phyloP scores from a whole-genome alignment of 1,140 invertebrate genomes.

The Drosophila athabasca region DNA sequence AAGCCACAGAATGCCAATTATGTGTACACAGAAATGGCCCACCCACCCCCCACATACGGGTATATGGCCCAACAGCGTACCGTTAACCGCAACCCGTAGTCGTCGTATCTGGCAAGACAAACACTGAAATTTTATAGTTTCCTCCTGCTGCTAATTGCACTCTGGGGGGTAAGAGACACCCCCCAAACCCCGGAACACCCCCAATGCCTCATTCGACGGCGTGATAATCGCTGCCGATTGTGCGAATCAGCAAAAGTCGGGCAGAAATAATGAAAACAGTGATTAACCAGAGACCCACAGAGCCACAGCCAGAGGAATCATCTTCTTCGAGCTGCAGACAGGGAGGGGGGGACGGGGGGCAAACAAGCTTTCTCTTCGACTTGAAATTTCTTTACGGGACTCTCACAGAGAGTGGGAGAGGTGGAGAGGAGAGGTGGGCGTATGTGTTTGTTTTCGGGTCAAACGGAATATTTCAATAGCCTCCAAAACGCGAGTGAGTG shows the following conservation, averaged over 20 bases:
- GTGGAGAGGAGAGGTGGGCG: no score
- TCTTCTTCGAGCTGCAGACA: conserved; percentile 3
- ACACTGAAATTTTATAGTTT: conserved; percentile 81
- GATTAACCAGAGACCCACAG: conserved; percentile 52
- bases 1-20: conserved; percentile 72
- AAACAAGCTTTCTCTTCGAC: conserved; percentile 2
- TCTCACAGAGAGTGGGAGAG: not conserved
- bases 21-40: conserved; percentile 56
- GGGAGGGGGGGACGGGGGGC: not conserved
- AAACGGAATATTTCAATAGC: conserved; percentile 76
- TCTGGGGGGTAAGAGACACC: conserved; percentile 57
- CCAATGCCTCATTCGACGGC: not conserved
- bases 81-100: conserved; percentile 13
- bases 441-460: conserved; percentile 54
- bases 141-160: conserved; percentile 67
- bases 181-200: no score
- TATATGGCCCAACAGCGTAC: conserved; percentile 1
- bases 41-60: conserved; percentile 20
- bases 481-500: conserved; percentile 38
- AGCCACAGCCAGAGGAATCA: not conserved
- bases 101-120: conserved; percentile 71
- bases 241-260: conserved; percentile 71
- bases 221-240: conserved; percentile 71
- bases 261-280: conserved; percentile 68
- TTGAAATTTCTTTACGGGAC: conserved; percentile 14